Conservation (phyloP, 2,888 invertebrate species). For the Heteropelma amictum region DNA sequence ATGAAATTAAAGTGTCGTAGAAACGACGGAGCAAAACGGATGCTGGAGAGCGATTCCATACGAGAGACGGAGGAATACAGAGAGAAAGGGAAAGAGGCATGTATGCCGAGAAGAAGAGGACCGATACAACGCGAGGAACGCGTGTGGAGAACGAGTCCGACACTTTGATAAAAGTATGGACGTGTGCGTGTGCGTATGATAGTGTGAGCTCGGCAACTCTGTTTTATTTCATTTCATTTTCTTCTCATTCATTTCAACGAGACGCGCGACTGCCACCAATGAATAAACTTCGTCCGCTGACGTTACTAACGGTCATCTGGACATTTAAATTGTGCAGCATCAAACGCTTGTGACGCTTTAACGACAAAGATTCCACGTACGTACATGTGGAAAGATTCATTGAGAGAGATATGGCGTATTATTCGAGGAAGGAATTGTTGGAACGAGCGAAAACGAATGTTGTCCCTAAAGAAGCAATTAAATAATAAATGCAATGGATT, state of each 20-base stretch:
- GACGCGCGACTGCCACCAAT: constrained; percentile 36
- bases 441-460: too few relatives aligned
- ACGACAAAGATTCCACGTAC: not conserved
- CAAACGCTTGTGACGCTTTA: not conserved
- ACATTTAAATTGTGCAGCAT: constrained; percentile 42
- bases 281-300: constrained; percentile 13
- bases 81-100: not conserved
- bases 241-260: constrained; percentile 43
- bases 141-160: constrained; percentile 32
- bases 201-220: constrained; percentile 6
- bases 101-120: not conserved
- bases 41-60: constrained; percentile 28
- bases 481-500: too few relatives aligned
- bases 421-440: too few relatives aligned
- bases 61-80: constrained; percentile 1
- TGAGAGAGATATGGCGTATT: too few relatives aligned
- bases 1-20: not conserved
- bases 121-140: constrained; percentile 8
- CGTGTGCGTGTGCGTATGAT: not conserved
- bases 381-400: too few relatives aligned
- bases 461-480: too few relatives aligned
- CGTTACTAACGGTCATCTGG: constrained; percentile 51
- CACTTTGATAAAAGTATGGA: constrained; percentile 24
- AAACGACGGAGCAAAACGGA: constrained; percentile 15
- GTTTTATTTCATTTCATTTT: constrained; percentile 27